Percentiles rank a stretch among this genome's conserved stretches.
phyloP scores from a whole-genome alignment of 92 coral and sea anemone genomes.

The Porites divaricata region DNA sequence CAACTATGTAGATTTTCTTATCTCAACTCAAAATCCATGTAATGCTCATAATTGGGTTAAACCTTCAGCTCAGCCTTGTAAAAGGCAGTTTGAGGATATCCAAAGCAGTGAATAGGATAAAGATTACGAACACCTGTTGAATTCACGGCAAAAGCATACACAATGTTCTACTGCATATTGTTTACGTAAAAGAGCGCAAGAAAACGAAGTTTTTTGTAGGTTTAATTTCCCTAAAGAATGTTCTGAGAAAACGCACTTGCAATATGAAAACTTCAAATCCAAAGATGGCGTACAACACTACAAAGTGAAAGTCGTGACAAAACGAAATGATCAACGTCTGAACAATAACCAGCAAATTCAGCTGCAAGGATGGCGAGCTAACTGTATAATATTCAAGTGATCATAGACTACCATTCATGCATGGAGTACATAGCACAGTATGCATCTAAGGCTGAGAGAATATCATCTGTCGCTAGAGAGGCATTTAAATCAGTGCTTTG shows the following conservation, averaged over 20 bases:
- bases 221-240: conserved; percentile 49
- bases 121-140: conserved; percentile 49
- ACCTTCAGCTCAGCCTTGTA: conserved; percentile 50
- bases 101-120: conserved; percentile 28
- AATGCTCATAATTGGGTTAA: conserved; percentile 36
- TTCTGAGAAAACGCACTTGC: conserved; percentile 43
- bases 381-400: conserved; percentile 44
- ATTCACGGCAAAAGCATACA: conserved; percentile 46
- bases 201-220: conserved; percentile 20
- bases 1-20: conserved; percentile 45
- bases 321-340: conserved; percentile 37
- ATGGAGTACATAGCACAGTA: conserved; percentile 53
- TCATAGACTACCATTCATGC: conserved; percentile 55
- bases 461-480: conserved; percentile 53
- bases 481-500: conserved; percentile 48
- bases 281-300: conserved; percentile 47
- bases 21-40: conserved; percentile 50
- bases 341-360: conserved; percentile 48
- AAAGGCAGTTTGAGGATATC: conserved; percentile 20
- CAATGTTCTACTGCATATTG: conserved; percentile 10
- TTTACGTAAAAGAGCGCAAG: conserved; percentile 18
- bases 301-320: conserved; percentile 51
- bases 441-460: conserved; percentile 53
- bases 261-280: conserved; percentile 39
- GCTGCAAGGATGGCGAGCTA: conserved; percentile 51